Percentiles rank a stretch among this genome's conserved stretches.
These are phyloP conservation scores for Amorpha juglandis DNA, from an alignment of 2,888 invertebrate species.

Conservation along the genomic window DNA sequence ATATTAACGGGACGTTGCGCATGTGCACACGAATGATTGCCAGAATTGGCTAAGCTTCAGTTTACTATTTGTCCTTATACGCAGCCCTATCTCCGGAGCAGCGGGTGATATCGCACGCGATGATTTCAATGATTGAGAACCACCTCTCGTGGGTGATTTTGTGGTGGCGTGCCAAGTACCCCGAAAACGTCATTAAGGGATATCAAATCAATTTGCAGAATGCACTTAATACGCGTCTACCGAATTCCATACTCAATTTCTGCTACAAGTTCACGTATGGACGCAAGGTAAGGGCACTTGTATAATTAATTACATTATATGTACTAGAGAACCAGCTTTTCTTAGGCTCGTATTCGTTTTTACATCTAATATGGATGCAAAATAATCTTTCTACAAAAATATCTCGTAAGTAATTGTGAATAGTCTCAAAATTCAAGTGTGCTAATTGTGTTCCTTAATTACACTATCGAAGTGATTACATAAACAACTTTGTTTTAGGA, in stretches of 20 bases:
- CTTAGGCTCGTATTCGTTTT: too few species aligned
- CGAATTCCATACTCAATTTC: slow-evolving; percentile 94
- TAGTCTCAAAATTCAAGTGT: too few species aligned
- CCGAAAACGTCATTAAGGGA: slow-evolving; percentile 94
- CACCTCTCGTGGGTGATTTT: slow-evolving; percentile 95
- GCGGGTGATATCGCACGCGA: slow-evolving; percentile 94
- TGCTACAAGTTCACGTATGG: slow-evolving; percentile 94
- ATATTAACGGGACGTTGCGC: slow-evolving; percentile 54
- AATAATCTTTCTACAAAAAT: background rate
- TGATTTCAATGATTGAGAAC: slow-evolving; percentile 97
- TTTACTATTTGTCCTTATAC: slow-evolving; percentile 42
- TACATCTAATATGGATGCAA: too few species aligned
- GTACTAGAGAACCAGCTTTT: too few species aligned
- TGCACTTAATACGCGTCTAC: slow-evolving; percentile 93
- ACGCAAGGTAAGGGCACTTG: slow-evolving; percentile 87
- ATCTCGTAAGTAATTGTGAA: too few species aligned
- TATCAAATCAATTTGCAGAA: slow-evolving; percentile 96
- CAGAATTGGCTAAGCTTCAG: slow-evolving; percentile 30
- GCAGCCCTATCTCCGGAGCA: slow-evolving; percentile 91
- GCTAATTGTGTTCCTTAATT: too few species aligned
- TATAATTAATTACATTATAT: too few species aligned
- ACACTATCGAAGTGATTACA: too few species aligned
- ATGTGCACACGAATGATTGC: slow-evolving; percentile 57
- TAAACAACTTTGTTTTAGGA: too few species aligned
- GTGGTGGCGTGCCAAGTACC: slow-evolving; percentile 96